Evolutionary conservation across 2,797 vertebrate genomes (phyloP).

Genomic region (Cephalopachus bancanus): DNA sequence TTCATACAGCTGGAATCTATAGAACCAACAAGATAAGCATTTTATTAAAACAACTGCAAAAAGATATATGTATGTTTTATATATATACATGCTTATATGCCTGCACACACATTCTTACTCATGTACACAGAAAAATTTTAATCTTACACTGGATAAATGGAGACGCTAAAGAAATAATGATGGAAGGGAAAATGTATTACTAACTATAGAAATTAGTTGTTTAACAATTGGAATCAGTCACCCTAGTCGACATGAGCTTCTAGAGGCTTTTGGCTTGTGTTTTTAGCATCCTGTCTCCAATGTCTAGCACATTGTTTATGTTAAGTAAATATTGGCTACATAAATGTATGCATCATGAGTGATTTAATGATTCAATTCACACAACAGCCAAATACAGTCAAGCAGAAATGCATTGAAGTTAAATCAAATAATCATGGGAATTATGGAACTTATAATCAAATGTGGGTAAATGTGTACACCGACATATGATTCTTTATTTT

Average conservation of each 20-base stretch:
- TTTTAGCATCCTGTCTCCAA: neutral
- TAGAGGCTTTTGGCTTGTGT: neutral
- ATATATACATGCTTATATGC: neutral
- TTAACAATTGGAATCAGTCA: neutral
- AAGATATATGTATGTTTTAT: neutral
- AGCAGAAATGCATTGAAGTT: conserved; percentile 25
- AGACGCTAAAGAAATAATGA: neutral
- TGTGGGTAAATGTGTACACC: neutral
- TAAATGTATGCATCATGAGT: neutral
- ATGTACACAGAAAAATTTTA: neutral
- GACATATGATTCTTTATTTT: neutral
- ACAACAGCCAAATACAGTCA: conserved; percentile 31
- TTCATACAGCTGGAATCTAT: neutral
- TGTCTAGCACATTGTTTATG: neutral
- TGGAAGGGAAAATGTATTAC: neutral
- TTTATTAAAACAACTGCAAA: neutral
- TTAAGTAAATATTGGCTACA: neutral
- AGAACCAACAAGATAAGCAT: neutral
- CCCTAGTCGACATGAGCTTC: neutral
- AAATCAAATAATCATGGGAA: conserved; percentile 5
- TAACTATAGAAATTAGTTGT: neutral
- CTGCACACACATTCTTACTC: neutral
- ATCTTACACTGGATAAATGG: neutral
- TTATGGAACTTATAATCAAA: neutral
- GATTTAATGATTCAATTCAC: conserved; percentile 23